Base-by-base conservation (phyloP, 2,797 vertebrate species). In the Notamacropus eugenii region DNA sequence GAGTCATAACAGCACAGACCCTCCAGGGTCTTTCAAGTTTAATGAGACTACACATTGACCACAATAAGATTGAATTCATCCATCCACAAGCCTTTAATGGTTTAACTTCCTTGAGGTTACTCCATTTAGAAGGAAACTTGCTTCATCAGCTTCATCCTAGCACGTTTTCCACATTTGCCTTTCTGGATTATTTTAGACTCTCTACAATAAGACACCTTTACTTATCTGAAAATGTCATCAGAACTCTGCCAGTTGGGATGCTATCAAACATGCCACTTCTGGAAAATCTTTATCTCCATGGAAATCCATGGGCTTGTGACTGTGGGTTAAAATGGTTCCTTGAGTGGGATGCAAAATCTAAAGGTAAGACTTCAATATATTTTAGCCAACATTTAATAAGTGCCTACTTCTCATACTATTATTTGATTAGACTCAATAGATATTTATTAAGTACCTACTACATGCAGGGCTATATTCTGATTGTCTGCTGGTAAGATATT, bases 241-340 rank as follows among this genome's bases (percentile, higher is more conserved):
- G 90, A 3, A 98, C 98, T 0, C 98, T 99, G 2, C 99, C 99
- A 11, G 52, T 93, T 0, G 96, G 95, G 5, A 97, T 99, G 97
- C 95, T 99, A 55, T 97, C 91, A 52, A 96, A 92, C 92, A 99
- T 99, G 99, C 99, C 99, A 0, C 98, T 99, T 62, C 98, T 99
- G 95, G 99, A 99, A 97, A 99, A 98, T 94, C 98, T 99, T 91
- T 99, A 98, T 93, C 99, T 99, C 95, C 99, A 99, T 19, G 99
- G 99, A 1, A 99, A 99, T 97, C 99, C 99, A 0, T 99, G 99
- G 99, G 96, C 97, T n/a, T 99, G 99, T 55, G 99, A 99, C 98
- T 99, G 99, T 97, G 97, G 91, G 56, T 98, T 99, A 97, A 98
- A 94, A 54, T 99, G 99, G 99, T 74, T 99, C 0, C 98, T 98